Evolutionary conservation across 2,113 vertebrate genomes (phyloP).

Genomic region (Leuciscus idus): DNA sequence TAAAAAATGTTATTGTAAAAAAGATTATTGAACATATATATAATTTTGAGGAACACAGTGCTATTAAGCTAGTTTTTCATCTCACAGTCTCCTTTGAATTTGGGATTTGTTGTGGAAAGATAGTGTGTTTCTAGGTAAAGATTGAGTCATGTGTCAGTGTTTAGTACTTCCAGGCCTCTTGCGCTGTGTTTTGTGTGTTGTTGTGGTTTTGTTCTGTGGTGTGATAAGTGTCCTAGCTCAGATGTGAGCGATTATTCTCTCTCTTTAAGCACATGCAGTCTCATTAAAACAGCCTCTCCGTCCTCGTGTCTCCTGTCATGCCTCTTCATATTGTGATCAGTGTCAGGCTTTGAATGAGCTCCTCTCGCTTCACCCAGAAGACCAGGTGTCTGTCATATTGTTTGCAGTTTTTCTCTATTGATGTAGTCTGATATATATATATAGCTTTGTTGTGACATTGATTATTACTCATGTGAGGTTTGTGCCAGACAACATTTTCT

Average conservation of each 20-base stretch:
- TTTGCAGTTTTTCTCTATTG: not conserved
- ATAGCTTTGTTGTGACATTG: not conserved
- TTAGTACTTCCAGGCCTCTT: not conserved
- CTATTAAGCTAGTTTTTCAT: not conserved
- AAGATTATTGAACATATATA: too few relatives aligned
- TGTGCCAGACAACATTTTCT: not conserved
- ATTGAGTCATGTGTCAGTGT: too few relatives aligned
- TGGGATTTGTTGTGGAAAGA: not conserved
- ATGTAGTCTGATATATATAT: not conserved
- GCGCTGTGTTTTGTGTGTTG: not conserved
- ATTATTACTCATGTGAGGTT: not conserved
- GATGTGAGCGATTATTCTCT: conserved; percentile 7
- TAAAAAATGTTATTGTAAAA: too few relatives aligned
- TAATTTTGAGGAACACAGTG: too few relatives aligned
- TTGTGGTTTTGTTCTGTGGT: conserved; percentile 4
- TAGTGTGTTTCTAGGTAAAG: not conserved
- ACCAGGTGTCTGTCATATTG: not conserved
- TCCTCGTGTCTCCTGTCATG: not conserved
- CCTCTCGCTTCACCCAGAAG: not conserved
- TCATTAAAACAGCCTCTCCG: not conserved
- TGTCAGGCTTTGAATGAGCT: not conserved
- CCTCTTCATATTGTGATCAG: conserved; percentile 33
- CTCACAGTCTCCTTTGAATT: not conserved
- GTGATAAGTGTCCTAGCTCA: not conserved
- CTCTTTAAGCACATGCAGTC: not conserved